Percentiles rank a stretch among this genome's conserved stretches.
These are phyloP conservation scores for Oryzias woworae DNA, from an alignment of 2,113 vertebrate species.

Conservation along the genomic window DNA sequence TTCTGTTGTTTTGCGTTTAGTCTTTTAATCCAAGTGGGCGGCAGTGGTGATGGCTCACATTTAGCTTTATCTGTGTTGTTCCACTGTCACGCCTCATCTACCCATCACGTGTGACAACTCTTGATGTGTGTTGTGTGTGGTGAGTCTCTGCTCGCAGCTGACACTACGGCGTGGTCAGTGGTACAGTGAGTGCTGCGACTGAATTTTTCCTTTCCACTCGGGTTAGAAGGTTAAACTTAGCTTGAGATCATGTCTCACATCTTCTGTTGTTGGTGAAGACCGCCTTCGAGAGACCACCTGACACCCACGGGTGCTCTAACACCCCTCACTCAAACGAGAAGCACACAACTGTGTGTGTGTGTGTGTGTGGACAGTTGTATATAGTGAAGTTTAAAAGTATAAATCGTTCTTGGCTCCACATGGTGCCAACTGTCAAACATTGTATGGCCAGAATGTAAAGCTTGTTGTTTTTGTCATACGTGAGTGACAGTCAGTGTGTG, in stretches of 20 bases:
- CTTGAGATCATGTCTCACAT: constrained; percentile 58
- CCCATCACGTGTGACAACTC: constrained; percentile 12
- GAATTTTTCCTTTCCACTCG: constrained; percentile 51
- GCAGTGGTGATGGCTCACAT: constrained; percentile 8
- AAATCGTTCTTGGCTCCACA: neutral
- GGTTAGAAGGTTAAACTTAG: constrained; percentile 21
- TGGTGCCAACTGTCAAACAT: neutral
- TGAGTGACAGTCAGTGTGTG: constrained; percentile 5
- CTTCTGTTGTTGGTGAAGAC: constrained; percentile 34
- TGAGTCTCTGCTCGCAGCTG: constrained; percentile 15
- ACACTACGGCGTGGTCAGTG: constrained; percentile 47
- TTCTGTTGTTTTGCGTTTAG: constrained; percentile 28
- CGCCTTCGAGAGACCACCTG: constrained; percentile 43
- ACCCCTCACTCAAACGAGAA: neutral
- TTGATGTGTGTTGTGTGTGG: constrained; percentile 32
- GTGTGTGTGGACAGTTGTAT: constrained; percentile 8
- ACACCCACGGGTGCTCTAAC: constrained; percentile 32
- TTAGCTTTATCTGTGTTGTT: constrained; percentile 23
- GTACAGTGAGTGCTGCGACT: constrained; percentile 42
- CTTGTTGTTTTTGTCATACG: constrained; percentile 39
- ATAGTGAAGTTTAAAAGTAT: constrained; percentile 4
- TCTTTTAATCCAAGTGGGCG: constrained; percentile 36
- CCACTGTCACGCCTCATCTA: constrained; percentile 33
- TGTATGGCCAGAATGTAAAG: constrained; percentile 25
- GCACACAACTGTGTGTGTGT: constrained; percentile 15